Evolutionary conservation across 2,888 invertebrate species (phyloP), one percentile per base, ranked within the genome.

Genomic region (Agrotis ipsilon): DNA sequence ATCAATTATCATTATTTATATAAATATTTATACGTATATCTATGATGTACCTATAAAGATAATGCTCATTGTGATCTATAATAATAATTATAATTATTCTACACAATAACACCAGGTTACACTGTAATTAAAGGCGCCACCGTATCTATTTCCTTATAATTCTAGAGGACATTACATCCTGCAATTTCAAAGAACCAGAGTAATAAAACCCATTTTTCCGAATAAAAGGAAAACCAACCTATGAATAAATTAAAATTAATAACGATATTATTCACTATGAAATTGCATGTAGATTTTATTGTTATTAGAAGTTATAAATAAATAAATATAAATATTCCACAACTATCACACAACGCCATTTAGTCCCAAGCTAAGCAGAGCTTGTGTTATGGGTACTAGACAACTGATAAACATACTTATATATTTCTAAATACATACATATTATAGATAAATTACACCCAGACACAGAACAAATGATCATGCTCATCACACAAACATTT

Each of bases 221-320:
- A 73, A 72, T 61, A 73, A 69, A 77, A 79, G 86, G 78, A 85
- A 85, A 86, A 81, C 75, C 80, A 1, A 78, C 27, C 45, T 55
- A 60, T 70, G 54, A 64, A 80, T 78, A 70, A 61, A 78, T 79
- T 77, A 77, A 48, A 19, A 32, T 54, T 65, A 74, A 67, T 80
- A 16, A 39, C 48, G 27, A 69, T 74, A 62, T 79, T 59, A 52
- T 72, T 61, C 49, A 60, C 63, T 14, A 55, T 54, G 43, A 60
- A 77, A 68, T 73, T 52, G 52, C 27, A 43, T 27, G 13, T 16
- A 24, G 16, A 39, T 59, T 62, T 61, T 54, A 51, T 63, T 64
- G 51, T 54, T 51, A 43, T 54, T 60, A 11, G 57, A 57, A 71
- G 3, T 19, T n/a, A n/a, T n/a, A n/a, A n/a, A n/a, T n/a, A n/a